These are phyloP conservation scores for Condylostylus longicornis DNA, from an alignment of 1,140 invertebrate species.

Conservation along the genomic window DNA sequence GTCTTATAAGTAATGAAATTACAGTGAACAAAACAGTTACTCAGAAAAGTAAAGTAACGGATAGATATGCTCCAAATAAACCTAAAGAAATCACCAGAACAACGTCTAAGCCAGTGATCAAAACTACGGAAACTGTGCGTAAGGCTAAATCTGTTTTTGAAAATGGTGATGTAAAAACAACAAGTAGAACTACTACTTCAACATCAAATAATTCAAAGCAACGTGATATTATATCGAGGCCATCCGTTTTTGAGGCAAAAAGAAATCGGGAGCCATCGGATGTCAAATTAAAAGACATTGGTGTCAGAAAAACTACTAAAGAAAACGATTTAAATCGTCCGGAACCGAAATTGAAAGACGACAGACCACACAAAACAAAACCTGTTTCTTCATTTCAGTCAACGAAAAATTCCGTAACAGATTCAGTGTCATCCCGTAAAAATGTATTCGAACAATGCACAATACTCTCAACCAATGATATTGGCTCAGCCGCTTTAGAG, in stretches of 20 bases:
- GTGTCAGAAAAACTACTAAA: neutral
- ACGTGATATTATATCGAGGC: slow-evolving; percentile 30
- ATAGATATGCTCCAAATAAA: no score
- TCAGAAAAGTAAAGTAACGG: no score
- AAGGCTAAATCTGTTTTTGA: slow-evolving; percentile 51
- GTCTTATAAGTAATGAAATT: neutral
- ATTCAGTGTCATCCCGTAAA: slow-evolving; percentile 18
- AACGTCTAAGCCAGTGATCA: slow-evolving; percentile 15
- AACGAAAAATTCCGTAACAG: slow-evolving; percentile 10
- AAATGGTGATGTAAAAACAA: slow-evolving; percentile 35
- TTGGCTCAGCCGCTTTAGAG: neutral
- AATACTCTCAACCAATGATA: no score
- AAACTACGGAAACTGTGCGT: slow-evolving; percentile 43
- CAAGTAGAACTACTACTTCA: no score
- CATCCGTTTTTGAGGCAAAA: slow-evolving; percentile 27
- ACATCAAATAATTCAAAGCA: no score
- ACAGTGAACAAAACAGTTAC: neutral
- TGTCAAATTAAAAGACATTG: slow-evolving; percentile 6
- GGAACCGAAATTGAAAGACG: slow-evolving; percentile 12
- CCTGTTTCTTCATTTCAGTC: slow-evolving; percentile 15
- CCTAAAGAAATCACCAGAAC: no score
- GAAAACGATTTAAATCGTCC: no score
- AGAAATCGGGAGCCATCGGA: slow-evolving; percentile 2
- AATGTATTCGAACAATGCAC: slow-evolving; percentile 29
- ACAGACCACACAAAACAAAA: neutral